These are phyloP conservation scores for Macrostomum lignano DNA, from an alignment of 1,140 invertebrate species.

Conservation along the genomic window DNA sequence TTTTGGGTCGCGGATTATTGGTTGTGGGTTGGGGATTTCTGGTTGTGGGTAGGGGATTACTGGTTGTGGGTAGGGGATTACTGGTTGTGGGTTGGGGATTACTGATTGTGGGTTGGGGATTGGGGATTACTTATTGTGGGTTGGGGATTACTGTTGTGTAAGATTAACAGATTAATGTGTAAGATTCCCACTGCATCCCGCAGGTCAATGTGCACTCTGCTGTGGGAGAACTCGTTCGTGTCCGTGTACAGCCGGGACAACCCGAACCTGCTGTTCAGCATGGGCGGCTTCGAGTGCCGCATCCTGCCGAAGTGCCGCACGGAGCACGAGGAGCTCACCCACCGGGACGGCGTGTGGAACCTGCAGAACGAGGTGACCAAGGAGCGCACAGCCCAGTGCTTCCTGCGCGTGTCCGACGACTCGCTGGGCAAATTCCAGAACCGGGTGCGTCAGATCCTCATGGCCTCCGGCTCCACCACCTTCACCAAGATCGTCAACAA, in stretches of 20 bases:
- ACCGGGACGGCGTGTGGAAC: constrained; percentile 95
- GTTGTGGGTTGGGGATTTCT: too few relatives aligned
- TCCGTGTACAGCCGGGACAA: constrained; percentile 98
- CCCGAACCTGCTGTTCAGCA: constrained; percentile 91
- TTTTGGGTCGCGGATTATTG: too few relatives aligned
- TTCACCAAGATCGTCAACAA: constrained; percentile 99
- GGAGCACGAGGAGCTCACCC: constrained; percentile 76
- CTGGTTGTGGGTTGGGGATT: too few relatives aligned
- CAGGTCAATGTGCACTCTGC: constrained; percentile 86
- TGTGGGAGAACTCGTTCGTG: constrained; percentile 96
- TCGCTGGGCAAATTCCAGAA: constrained; percentile 89
- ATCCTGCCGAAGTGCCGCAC: constrained; percentile 58
- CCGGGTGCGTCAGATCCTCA: constrained; percentile 83
- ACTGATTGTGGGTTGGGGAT: too few relatives aligned
- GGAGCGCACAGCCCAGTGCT: constrained; percentile 90
- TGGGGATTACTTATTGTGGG: too few relatives aligned
- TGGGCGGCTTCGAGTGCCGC: constrained; percentile 94
- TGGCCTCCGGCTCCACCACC: constrained; percentile 96
- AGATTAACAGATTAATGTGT: too few relatives aligned
- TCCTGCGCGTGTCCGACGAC: constrained; percentile 86
- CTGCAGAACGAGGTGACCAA: constrained; percentile 96
- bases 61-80: too few relatives aligned
- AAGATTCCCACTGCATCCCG: too few relatives aligned
- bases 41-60: too few relatives aligned
- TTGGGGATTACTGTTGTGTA: too few relatives aligned